These are phyloP conservation scores for Arctopsyche grandis DNA, from an alignment of 1,140 invertebrate species.

Conservation along the genomic window DNA sequence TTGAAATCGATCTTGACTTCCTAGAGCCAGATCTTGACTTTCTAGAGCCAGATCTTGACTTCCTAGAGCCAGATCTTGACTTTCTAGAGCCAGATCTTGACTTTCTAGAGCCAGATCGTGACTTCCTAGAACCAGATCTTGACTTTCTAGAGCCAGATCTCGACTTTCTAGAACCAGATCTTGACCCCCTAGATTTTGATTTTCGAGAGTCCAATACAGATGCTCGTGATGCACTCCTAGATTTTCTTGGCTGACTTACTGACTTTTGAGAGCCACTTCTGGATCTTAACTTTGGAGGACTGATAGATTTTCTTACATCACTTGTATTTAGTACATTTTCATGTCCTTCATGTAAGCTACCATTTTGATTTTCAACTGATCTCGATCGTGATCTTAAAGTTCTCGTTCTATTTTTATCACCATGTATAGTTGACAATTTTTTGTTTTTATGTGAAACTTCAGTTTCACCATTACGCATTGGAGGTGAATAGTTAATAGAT, in stretches of 20 bases:
- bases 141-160: constrained; percentile 40
- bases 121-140: constrained; percentile 37
- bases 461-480: not conserved
- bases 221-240: constrained; percentile 55
- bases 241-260: constrained; percentile 46
- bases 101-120: constrained; percentile 47
- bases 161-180: constrained; percentile 31
- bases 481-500: constrained; percentile 22
- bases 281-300: constrained; percentile 19
- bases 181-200: constrained; percentile 26
- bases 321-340: not conserved
- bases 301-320: constrained; percentile 12
- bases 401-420: constrained; percentile 48
- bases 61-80: constrained; percentile 56
- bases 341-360: not conserved
- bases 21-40: constrained; percentile 44
- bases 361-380: constrained; percentile 42
- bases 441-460: not conserved
- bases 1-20: constrained; percentile 55
- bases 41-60: constrained; percentile 49
- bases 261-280: constrained; percentile 40
- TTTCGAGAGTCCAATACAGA: constrained; percentile 48
- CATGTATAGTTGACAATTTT: constrained; percentile 5
- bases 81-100: constrained; percentile 53
- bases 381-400: constrained; percentile 50